Conservation (phyloP, 2,113 vertebrate species). For the Bucco capensis region DNA sequence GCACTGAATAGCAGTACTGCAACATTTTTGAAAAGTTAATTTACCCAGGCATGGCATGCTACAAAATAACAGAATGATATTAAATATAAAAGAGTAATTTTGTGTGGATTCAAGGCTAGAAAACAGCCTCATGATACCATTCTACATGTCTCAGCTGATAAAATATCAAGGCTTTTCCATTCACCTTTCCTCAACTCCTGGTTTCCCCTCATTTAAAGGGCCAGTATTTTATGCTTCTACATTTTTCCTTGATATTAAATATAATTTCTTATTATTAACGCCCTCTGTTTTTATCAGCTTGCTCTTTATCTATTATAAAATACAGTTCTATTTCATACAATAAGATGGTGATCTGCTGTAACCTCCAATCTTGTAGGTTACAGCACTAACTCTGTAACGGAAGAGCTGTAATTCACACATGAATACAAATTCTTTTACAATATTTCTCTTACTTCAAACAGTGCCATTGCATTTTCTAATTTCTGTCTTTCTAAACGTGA, state of each 20-base stretch:
- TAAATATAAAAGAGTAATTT: constrained; percentile 28
- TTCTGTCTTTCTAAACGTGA: background rate
- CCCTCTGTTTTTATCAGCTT: background rate
- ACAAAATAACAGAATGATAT: background rate
- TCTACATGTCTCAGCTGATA: background rate
- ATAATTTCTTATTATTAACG: background rate
- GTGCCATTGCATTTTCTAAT: background rate
- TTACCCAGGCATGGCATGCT: background rate
- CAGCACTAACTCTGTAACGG: background rate
- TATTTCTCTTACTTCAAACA: background rate
- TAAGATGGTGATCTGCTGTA: background rate
- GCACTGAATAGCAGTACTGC: background rate
- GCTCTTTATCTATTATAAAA: background rate
- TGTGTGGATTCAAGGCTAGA: constrained; percentile 2
- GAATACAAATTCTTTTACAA: background rate
- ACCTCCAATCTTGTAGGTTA: background rate
- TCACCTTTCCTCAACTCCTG: background rate
- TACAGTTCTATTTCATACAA: background rate
- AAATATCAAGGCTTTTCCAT: background rate
- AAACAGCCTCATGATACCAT: background rate
- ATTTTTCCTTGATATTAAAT: background rate
- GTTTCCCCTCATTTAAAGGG: background rate
- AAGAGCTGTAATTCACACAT: background rate
- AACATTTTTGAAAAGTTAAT: constrained; percentile 31
- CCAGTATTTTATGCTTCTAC: background rate